phyloP scores from a whole-genome alignment of 2,113 vertebrate genomes.

The Protomyctophum bolini region DNA sequence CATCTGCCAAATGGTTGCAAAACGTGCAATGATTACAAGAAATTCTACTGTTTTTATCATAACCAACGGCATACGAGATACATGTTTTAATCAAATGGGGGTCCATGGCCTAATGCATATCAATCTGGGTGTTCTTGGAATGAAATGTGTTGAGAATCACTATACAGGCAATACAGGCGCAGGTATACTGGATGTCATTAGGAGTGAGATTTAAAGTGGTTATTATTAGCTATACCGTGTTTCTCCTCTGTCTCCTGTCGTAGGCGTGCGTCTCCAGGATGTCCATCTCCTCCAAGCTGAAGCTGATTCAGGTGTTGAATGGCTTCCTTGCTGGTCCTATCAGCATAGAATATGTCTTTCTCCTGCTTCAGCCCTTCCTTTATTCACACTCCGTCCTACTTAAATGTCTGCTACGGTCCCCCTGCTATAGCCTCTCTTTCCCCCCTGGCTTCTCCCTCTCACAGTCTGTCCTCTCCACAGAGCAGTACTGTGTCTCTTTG shows the following conservation, averaged over 20 bases:
- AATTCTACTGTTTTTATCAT: background rate
- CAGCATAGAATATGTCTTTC: background rate
- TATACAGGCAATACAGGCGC: background rate
- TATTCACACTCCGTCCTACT: background rate
- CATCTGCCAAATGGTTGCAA: background rate
- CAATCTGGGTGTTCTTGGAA: no score
- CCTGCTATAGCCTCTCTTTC: background rate
- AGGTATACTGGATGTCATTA: background rate
- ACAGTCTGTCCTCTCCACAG: constrained; percentile 14
- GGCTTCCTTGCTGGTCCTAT: background rate
- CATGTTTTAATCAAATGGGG: no score
- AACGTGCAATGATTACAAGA: background rate
- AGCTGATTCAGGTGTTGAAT: background rate
- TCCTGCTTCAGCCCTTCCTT: background rate
- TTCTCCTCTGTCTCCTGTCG: constrained; percentile 74
- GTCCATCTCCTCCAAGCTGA: constrained; percentile 71
- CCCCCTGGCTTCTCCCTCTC: background rate
- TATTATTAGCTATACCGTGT: constrained; percentile 59
- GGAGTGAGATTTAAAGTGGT: no score
- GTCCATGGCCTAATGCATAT: no score
- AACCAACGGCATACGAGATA: no score
- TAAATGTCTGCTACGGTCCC: background rate
- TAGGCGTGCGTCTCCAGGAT: constrained; percentile 80
- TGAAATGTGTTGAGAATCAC: background rate
- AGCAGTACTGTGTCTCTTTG: constrained; percentile 27